Conservation (phyloP, 2,888 invertebrate genomes). For the Drosophila seclusa region DNA sequence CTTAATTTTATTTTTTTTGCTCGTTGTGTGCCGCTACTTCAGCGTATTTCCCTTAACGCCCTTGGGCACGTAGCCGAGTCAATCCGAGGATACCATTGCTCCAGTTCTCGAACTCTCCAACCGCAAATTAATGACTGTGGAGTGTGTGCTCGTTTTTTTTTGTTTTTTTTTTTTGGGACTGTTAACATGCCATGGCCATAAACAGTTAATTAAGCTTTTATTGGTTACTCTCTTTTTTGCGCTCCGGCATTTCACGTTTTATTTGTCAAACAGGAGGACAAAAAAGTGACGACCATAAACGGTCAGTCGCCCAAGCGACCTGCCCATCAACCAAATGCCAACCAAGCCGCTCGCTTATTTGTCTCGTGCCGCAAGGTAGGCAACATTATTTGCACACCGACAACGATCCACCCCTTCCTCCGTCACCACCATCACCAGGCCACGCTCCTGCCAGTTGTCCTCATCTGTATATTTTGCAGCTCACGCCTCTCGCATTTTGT, state of each 20-base stretch:
- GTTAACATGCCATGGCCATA: constrained; percentile 76
- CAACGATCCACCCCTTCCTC: neutral
- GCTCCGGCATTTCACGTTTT: constrained; percentile 75
- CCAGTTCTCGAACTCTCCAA: constrained; percentile 23
- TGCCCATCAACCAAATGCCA: constrained; percentile 29
- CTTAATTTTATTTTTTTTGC: neutral
- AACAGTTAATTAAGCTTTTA: constrained; percentile 81
- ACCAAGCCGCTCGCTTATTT: constrained; percentile 53
- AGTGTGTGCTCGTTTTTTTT: constrained; percentile 20
- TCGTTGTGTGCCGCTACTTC: constrained; percentile 14
- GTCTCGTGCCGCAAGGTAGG: constrained; percentile 55
- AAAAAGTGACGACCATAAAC: constrained; percentile 77
- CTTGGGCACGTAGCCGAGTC: constrained; percentile 18
- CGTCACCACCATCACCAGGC: neutral
- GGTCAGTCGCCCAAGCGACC: constrained; percentile 35
- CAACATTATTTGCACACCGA: constrained; percentile 46
- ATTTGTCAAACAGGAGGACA: constrained; percentile 72
- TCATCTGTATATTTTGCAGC: constrained; percentile 5
- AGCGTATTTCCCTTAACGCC: constrained; percentile 10
- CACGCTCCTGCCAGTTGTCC: neutral
- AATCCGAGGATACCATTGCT: constrained; percentile 14
- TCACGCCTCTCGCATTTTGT: constrained; percentile 23
- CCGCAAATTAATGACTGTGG: constrained; percentile 64
- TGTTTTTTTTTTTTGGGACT: constrained; percentile 25
- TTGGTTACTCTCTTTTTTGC: constrained; percentile 74